phyloP scores from a whole-genome alignment of 2,888 invertebrate species.

The Eilema griseolum region DNA sequence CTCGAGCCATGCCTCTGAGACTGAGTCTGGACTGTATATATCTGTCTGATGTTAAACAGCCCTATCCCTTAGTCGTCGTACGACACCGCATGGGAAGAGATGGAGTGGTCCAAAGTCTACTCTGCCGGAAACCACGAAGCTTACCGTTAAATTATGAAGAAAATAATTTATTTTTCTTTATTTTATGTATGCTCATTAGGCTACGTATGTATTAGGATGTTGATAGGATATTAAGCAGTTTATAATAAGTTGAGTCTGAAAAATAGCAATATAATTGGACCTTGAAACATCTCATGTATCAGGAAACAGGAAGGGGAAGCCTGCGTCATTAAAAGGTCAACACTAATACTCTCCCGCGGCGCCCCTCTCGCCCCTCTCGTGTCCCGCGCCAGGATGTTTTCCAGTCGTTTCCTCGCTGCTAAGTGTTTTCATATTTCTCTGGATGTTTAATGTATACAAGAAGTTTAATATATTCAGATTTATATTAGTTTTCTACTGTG shows the following conservation, averaged over 20 bases:
- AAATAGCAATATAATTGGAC: conserved; percentile 2
- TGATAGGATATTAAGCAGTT: background rate
- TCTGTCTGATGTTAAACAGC: too few relatives aligned
- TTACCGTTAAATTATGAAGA: too few relatives aligned
- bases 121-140: too few relatives aligned
- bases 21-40: too few relatives aligned
- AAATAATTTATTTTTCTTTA: too few relatives aligned
- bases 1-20: too few relatives aligned
- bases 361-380: background rate
- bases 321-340: conserved; percentile 15
- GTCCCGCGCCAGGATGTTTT: conserved; percentile 43
- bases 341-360: conserved; percentile 13
- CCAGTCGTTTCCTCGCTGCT: conserved; percentile 36
- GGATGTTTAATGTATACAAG: conserved; percentile 4
- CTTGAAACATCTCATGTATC: conserved; percentile 12
- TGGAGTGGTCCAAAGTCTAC: too few relatives aligned
- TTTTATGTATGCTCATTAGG: too few relatives aligned
- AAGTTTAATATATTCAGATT: conserved; percentile 2
- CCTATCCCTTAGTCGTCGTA: too few relatives aligned
- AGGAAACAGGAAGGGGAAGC: conserved; percentile 8
- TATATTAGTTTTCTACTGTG: background rate
- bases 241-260: background rate
- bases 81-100: too few relatives aligned
- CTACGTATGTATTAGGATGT: too few relatives aligned
- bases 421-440: conserved; percentile 37